Conservation (phyloP, 2,888 invertebrate genomes). For the Lysandra bellargus region DNA sequence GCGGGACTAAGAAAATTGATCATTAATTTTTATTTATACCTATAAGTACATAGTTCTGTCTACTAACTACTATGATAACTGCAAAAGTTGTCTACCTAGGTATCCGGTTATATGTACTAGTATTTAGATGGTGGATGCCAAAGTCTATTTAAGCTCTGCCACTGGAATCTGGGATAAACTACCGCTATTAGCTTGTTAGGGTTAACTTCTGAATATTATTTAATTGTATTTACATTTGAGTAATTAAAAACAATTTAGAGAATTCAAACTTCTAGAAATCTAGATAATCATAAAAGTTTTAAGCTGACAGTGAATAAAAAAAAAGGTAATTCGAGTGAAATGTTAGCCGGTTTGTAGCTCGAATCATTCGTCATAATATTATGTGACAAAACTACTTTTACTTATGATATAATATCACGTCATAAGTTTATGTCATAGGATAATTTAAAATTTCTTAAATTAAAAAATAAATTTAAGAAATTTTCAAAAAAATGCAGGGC, state of each 20-base stretch:
- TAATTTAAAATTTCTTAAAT: no score
- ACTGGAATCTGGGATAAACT: not conserved
- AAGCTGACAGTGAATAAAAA: not conserved
- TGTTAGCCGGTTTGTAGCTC: not conserved
- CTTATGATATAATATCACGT: not conserved
- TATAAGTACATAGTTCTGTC: no score
- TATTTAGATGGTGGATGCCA: not conserved
- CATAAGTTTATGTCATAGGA: not conserved
- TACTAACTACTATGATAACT: no score
- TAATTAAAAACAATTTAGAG: not conserved
- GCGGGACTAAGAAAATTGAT: no score
- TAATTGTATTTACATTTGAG: not conserved
- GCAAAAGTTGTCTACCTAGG: no score
- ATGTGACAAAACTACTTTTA: not conserved
- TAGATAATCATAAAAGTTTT: not conserved
- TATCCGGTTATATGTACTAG: no score
- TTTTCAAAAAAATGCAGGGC: not conserved
- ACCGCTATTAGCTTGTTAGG: constrained; percentile 8
- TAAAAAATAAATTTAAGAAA: not conserved
- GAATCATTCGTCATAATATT: not conserved
- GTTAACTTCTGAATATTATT: not conserved
- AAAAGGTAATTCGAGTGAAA: not conserved
- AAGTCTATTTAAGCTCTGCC: not conserved
- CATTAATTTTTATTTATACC: no score
- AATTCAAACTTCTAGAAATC: not conserved